Base-by-base conservation (phyloP, 1,140 invertebrate species). In the Battus philenor region DNA sequence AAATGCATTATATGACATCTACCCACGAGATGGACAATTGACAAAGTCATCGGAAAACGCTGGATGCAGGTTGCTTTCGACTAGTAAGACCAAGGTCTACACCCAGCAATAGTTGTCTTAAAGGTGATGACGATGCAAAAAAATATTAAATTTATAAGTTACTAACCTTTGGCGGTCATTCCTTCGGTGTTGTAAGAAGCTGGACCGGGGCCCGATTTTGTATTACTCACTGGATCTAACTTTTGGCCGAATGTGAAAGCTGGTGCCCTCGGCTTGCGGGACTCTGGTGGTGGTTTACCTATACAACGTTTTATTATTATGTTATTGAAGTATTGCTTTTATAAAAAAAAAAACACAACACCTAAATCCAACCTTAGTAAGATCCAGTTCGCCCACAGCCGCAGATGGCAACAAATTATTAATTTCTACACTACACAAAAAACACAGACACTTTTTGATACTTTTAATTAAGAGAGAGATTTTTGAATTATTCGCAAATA, bases 141-240 rank as follows among this genome's bases (percentile, higher is more conserved):
- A 22, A 22, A 22, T 22, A 4, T 3, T 22, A 33, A 24, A 6
- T 2, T 8, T 12, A 39, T 8, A 6, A 12, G 51, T 13, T 13
- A 64, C 50, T 86, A 88, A 89, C 94, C 94, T 91, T 94, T 95
- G 29, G 92, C 88, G 44, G 92, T 91, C 54, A 96, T 87, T 11
- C 94, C 94, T 36, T 93, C 92, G 8, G 96, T 91, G 75, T 95
- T 95, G 73, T 96, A 96, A 50, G 93, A 91, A 2, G 94, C 94
- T 4, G 95, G 95, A 11, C 94, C 95, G 1, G 95, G 94, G n/a
- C 94, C 94, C 10, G 87, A 74, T 33, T 70, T 73, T 69, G 88
- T 81, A 16, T 81, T 79, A 10, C 66, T 73, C 5, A 84, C 78
- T 13, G 69, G 70, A n/a, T 86, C 86, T 46, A 90, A 80, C 85